A percentile compares a stretch with the other conserved stretches of the same genome.
phyloP scores from a whole-genome alignment of 2,888 invertebrate species.

The Idaea dimidiata region DNA sequence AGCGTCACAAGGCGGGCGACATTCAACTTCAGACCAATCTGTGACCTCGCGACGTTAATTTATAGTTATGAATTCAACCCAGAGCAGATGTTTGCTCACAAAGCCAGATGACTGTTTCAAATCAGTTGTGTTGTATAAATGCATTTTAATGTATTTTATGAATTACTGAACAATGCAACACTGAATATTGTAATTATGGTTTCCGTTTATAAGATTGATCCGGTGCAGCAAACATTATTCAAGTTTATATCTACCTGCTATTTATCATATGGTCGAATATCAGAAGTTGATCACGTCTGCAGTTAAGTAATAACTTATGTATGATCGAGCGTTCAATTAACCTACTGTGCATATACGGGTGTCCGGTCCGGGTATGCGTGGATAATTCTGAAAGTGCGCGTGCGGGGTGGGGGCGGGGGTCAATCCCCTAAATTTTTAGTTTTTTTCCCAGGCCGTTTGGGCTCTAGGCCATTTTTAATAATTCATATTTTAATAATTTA shows the following conservation, averaged over 20 bases:
- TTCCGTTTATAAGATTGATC: not conserved
- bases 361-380: no score
- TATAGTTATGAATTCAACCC: conserved; percentile 10
- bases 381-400: no score
- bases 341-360: no score
- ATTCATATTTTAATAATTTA: no score
- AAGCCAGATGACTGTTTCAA: not conserved
- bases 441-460: no score
- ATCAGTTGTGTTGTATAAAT: not conserved
- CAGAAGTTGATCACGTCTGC: not conserved
- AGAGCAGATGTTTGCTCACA: conserved; percentile 9
- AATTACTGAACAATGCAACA: not conserved
- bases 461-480: no score
- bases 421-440: no score
- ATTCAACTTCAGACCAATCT: conserved; percentile 6
- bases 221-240: not conserved
- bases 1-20: conserved; percentile 5
- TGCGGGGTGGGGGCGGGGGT: no score
- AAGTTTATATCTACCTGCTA: not conserved
- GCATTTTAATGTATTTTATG: not conserved
- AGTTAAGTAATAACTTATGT: no score
- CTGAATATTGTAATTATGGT: not conserved
- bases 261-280: not conserved
- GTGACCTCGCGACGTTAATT: conserved; percentile 5
- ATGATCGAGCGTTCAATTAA: no score